A percentile compares a stretch with the other conserved stretches of the same genome.
These are phyloP conservation scores for Pterois miles DNA, from an alignment of 2,797 vertebrate genomes.

Conservation along the genomic window DNA sequence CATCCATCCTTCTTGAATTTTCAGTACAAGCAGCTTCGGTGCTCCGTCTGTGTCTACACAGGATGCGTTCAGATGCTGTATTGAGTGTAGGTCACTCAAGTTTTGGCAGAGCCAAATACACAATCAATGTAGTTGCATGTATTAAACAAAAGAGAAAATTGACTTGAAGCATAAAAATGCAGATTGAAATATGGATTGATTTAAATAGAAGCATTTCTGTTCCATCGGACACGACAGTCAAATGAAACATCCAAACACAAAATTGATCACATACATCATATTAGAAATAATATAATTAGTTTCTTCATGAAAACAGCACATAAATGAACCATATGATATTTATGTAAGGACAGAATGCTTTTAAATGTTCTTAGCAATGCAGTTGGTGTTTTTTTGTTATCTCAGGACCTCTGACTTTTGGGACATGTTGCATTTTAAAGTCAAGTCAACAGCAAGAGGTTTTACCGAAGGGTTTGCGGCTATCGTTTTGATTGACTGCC, in stretches of 20 bases:
- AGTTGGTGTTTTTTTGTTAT: background rate
- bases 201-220: background rate
- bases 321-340: background rate
- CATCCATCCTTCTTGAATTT: too few relatives aligned
- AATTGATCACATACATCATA: background rate
- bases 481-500: slow-evolving; percentile 28
- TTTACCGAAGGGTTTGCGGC: slow-evolving; percentile 8
- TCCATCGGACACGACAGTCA: background rate
- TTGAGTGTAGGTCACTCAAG: background rate
- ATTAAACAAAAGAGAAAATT: background rate
- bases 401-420: background rate
- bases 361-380: background rate
- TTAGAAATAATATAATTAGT: background rate
- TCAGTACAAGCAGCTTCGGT: too few relatives aligned
- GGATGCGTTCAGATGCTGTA: background rate
- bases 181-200: background rate
- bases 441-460: background rate
- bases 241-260: background rate
- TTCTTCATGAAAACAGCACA: background rate
- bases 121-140: background rate
- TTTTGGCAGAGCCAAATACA: slow-evolving; percentile 1
- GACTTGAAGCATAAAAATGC: background rate
- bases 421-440: background rate
- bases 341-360: background rate
- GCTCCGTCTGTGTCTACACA: background rate